Evolutionary conservation across 2,888 invertebrate genomes (phyloP), one percentile per base, ranked within the genome.

Genomic region (Parascotia fuliginaria): DNA sequence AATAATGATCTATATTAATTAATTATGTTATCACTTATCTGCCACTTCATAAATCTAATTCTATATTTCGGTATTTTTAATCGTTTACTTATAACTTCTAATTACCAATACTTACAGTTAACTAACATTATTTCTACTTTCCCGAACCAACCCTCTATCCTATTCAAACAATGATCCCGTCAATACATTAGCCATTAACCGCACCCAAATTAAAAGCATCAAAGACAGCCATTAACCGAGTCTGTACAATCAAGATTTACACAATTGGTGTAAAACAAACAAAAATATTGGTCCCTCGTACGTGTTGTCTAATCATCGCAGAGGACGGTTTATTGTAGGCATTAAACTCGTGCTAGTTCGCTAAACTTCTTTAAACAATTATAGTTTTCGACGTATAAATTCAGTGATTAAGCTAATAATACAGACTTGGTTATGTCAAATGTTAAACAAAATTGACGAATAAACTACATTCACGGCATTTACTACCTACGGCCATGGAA

Each of bases 251-350:
- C 62, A 67, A 79, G 75, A 75, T 81, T 76, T 75, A 81, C 77
- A 79, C 76, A 75, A 73, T 78, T 72, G 70, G 74, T 62, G 70
- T 71, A 74, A 77, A 78, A 75, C 68, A 79, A 77, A 83, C 77
- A 79, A 65, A 71, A 69, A 71, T 65, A 71, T 66, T 69, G 64
- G 60, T 61, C 70, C 68, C 69, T 74, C 33, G 32, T 65, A 61
- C 76, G 72, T 74, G 65, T 65, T 68, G 73, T 73, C 74, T 83
- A 85, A 87, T 85, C 83, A 83, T 66, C 78, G 75, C 82, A 63
- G 83, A 81, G 76, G 75, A 66, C 63, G 70, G 65, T 89, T 89
- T 85, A 88, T 78, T 79, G 74, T 83, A 80, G 81, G 81, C 81
- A 86, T 78, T 80, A 87, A 88, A 81, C 61, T 62, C 63, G 57